These are phyloP conservation scores for Caranx ignobilis DNA, from an alignment of 2,113 vertebrate genomes.

Conservation along the genomic window DNA sequence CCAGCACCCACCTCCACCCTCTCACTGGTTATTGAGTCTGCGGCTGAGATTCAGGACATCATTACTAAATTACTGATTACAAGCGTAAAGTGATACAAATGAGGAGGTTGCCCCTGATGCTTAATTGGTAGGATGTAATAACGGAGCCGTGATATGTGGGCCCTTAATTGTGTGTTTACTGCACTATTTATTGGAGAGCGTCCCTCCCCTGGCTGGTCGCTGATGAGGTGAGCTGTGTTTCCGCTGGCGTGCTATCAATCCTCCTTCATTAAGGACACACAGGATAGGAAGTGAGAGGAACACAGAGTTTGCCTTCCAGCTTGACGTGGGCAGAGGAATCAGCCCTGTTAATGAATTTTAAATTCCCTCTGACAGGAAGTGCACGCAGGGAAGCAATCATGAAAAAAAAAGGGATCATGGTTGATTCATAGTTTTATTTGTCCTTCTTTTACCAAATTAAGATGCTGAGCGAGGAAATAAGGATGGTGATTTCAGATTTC, in stretches of 20 bases:
- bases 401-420: constrained; percentile 12
- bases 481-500: neutral
- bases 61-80: constrained; percentile 76
- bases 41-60: constrained; percentile 61
- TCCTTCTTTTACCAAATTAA: constrained; percentile 11
- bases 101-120: constrained; percentile 70
- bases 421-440: constrained; percentile 13
- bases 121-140: constrained; percentile 82
- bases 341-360: constrained; percentile 65
- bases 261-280: constrained; percentile 75
- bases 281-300: constrained; percentile 55
- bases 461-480: neutral
- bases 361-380: constrained; percentile 52
- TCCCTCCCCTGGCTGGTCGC: constrained; percentile 67
- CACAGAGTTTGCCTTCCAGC: constrained; percentile 60
- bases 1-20: constrained; percentile 41
- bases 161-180: constrained; percentile 82
- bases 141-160: constrained; percentile 71
- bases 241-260: constrained; percentile 74
- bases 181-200: constrained; percentile 78
- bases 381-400: constrained; percentile 42
- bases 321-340: constrained; percentile 59
- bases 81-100: constrained; percentile 71
- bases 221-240: constrained; percentile 77
- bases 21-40: constrained; percentile 63